A percentile compares a stretch with the other conserved stretches of the same genome.
These are phyloP conservation scores for Hecatera dysodea DNA, from an alignment of 2,888 invertebrate genomes.

Conservation along the genomic window DNA sequence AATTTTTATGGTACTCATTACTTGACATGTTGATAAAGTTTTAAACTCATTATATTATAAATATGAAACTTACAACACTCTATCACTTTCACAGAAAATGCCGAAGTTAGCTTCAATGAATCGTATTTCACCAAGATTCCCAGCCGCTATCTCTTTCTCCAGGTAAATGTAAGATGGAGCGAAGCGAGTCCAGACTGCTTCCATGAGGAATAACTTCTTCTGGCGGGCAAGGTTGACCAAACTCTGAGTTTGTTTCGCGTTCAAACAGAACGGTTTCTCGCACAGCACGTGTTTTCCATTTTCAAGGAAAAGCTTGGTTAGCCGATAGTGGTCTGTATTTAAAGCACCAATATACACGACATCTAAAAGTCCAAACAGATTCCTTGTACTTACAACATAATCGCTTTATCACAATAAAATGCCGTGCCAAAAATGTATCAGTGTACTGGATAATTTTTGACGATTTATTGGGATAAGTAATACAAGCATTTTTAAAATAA, in stretches of 20 bases:
- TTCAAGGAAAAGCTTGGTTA: constrained; percentile 94
- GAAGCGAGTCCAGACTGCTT: constrained; percentile 97
- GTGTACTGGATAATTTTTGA: constrained; percentile 9
- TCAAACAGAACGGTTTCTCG: constrained; percentile 97
- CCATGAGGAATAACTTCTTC: constrained; percentile 95
- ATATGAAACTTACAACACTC: constrained; percentile 73
- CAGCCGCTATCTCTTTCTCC: constrained; percentile 92
- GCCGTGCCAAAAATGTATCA: too few species aligned
- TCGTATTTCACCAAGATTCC: constrained; percentile 93
- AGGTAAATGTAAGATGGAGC: constrained; percentile 94
- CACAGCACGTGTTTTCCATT: constrained; percentile 97
- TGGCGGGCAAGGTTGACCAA: constrained; percentile 93
- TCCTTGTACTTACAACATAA: not conserved
- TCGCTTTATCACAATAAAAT: not conserved
- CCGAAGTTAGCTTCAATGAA: constrained; percentile 94
- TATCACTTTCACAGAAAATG: constrained; percentile 85
- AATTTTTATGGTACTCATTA: too few species aligned
- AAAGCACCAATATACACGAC: constrained; percentile 96
- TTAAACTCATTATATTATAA: too few species aligned
- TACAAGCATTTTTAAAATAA: constrained; percentile 14
- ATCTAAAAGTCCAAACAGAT: constrained; percentile 90
- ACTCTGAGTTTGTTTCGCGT: constrained; percentile 93
- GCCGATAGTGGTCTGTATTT: constrained; percentile 93
- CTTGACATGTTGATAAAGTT: not conserved
- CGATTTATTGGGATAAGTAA: constrained; percentile 1